phyloP scores from a whole-genome alignment of 2,888 invertebrate genomes.

The Agonopterix arenella region DNA sequence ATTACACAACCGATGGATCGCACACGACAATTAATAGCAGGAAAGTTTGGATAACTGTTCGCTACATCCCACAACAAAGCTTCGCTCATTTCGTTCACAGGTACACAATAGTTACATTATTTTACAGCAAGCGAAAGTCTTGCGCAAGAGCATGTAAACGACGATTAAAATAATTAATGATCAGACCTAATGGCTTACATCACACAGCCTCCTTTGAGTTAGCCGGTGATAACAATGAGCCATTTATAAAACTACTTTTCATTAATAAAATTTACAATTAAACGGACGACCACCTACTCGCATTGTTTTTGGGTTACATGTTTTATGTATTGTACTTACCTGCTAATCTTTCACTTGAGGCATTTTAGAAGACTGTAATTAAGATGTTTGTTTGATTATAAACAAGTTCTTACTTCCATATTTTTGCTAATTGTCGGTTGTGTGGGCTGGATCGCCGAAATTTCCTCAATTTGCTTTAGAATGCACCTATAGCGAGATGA shows the following conservation, averaged over 20 bases:
- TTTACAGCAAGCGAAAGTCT: conserved; percentile 62
- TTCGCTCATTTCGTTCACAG: conserved; percentile 58
- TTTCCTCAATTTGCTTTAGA: too few species aligned
- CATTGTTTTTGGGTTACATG: too few species aligned
- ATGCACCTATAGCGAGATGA: too few species aligned
- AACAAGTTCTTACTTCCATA: too few species aligned
- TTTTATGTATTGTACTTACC: too few species aligned
- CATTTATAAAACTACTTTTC: conserved; percentile 21
- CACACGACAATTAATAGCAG: conserved; percentile 38
- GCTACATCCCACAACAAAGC: conserved; percentile 52
- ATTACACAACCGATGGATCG: conserved; percentile 27
- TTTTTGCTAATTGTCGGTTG: too few species aligned
- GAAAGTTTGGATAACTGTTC: conserved; percentile 41
- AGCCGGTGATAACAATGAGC: conserved; percentile 29
- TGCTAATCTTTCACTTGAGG: too few species aligned
- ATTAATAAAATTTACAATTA: conserved; percentile 25
- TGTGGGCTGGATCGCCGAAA: too few species aligned
- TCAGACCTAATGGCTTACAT: conserved; percentile 57
- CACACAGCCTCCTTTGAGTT: conserved; percentile 37
- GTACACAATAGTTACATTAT: conserved; percentile 65
- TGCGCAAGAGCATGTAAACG: conserved; percentile 57
- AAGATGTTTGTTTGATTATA: too few species aligned
- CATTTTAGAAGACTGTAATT: too few species aligned
- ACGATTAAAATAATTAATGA: conserved; percentile 69
- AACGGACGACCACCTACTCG: conserved; percentile 6